These are phyloP conservation scores for Geotrupes spiniger DNA, from an alignment of 2,888 invertebrate species.

Conservation along the genomic window DNA sequence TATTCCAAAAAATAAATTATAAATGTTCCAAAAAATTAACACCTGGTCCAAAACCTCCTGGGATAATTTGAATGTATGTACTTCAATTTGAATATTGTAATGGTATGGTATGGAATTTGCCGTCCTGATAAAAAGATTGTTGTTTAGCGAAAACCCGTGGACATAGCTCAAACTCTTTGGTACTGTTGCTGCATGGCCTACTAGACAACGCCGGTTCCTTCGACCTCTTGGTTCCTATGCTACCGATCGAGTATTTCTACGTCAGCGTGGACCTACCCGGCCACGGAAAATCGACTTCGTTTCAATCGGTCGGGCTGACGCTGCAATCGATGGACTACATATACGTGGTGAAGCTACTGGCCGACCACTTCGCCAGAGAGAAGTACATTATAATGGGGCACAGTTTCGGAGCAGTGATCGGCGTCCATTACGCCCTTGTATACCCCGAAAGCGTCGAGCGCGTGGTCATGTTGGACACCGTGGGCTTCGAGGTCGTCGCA, in stretches of 20 bases:
- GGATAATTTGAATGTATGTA: too few relatives aligned
- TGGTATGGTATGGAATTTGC: too few relatives aligned
- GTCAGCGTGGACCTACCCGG: conserved; percentile 55
- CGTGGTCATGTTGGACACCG: conserved; percentile 12
- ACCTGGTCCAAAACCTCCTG: too few relatives aligned
- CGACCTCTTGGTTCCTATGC: conserved; percentile 50
- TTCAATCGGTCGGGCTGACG: conserved; percentile 35
- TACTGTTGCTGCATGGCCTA: conserved; percentile 55
- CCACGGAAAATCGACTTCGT: conserved; percentile 54
- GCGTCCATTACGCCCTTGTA: conserved; percentile 34
- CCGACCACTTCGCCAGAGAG: conserved; percentile 20
- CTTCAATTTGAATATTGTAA: too few relatives aligned
- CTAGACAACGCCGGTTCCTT: conserved; percentile 56
- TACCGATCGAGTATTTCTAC: conserved; percentile 47
- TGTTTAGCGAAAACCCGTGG: conserved; percentile 48
- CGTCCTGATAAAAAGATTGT: too few relatives aligned
- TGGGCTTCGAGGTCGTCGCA: conserved; percentile 22
- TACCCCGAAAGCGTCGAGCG: conserved; percentile 12
- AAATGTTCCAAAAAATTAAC: too few relatives aligned
- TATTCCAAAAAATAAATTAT: too few relatives aligned
- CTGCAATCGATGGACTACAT: conserved; percentile 18
- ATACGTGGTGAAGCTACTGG: conserved; percentile 14
- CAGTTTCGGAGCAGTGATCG: conserved; percentile 51
- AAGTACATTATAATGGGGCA: conserved; percentile 34
- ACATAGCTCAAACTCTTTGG: conserved; percentile 50